Base-by-base conservation (phyloP, 1,140 invertebrate species). In the Rhyzopertha dominica region DNA sequence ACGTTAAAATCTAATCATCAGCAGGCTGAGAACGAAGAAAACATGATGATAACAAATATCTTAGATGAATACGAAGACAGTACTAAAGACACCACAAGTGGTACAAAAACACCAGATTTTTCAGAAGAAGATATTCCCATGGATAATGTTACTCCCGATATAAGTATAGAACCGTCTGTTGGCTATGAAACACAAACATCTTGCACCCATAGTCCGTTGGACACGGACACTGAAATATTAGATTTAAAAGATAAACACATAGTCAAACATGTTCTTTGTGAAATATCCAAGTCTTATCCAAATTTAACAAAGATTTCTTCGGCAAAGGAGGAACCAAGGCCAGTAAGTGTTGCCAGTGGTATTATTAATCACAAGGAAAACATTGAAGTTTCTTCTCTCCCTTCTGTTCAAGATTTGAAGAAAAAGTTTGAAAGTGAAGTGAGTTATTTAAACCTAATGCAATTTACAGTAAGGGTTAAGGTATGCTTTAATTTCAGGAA, bases 391-490 rank as follows among this genome's bases (percentile, higher is more conserved):
- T 9, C 19, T 8, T 22, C 4, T 8, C 5, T n/a, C 18, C 34
- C 56, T 16, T 56, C 53, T 10, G 58, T 60, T 7, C 49, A 51
- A 26, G 55, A 60, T 45, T 49, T 60, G 37, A 58, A 38, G 42
- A 60, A 53, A 39, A 51, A 51, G 32, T 60, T 60, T 29, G 58
- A 60, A 42, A 55, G n/a, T n/a, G n/a, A n/a, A n/a, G n/a, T n/a
- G n/a, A n/a, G n/a, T n/a, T n/a, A n/a, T n/a, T n/a, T n/a, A n/a
- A n/a, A n/a, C n/a, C n/a, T n/a, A n/a, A n/a, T n/a, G n/a, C n/a
- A n/a, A n/a, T n/a, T n/a, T n/a, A n/a, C n/a, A n/a, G n/a, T n/a
- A n/a, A n/a, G n/a, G n/a, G n/a, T n/a, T n/a, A n/a, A n/a, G n/a
- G n/a, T n/a, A n/a, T n/a, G n/a, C n/a, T n/a, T n/a, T n/a, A n/a